Conservation (phyloP, 2,113 vertebrate species). For the Marmota monax region DNA sequence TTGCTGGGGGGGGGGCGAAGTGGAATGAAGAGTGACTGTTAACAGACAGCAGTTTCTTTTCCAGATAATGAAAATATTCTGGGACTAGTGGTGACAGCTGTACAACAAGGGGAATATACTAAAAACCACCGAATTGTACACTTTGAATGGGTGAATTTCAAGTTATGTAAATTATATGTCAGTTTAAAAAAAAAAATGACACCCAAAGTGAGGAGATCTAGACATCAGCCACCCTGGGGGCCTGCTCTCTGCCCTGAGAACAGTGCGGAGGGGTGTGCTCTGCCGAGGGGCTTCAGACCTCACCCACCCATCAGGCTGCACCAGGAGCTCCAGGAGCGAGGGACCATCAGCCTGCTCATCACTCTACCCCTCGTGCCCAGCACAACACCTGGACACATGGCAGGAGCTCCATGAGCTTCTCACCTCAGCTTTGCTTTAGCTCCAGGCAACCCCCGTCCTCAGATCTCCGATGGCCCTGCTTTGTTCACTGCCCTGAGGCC, state of each 20-base stretch:
- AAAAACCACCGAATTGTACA: background rate
- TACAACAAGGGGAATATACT: background rate
- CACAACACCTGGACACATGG: background rate
- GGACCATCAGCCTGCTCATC: too few relatives aligned
- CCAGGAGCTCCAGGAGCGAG: background rate
- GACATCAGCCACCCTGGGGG: background rate
- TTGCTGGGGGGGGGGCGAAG: background rate
- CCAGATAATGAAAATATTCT: background rate
- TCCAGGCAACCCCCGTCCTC: background rate
- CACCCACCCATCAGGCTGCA: fast-evolving
- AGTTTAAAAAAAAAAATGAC: background rate
- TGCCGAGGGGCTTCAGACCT: background rate
- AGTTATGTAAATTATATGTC: background rate
- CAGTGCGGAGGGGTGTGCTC: fast-evolving
- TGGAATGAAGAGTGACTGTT: background rate
- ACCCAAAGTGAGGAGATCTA: background rate
- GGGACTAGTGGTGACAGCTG: background rate
- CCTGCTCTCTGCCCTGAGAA: background rate
- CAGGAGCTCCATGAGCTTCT: background rate
- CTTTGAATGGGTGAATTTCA: background rate
- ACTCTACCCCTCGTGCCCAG: fast-evolving
- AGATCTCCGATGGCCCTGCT: background rate
- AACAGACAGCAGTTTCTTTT: background rate
- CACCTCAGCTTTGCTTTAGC: background rate
- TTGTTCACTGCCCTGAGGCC: background rate